Conservation (phyloP, 2,113 vertebrate species). For the Tachysurus vachellii region DNA sequence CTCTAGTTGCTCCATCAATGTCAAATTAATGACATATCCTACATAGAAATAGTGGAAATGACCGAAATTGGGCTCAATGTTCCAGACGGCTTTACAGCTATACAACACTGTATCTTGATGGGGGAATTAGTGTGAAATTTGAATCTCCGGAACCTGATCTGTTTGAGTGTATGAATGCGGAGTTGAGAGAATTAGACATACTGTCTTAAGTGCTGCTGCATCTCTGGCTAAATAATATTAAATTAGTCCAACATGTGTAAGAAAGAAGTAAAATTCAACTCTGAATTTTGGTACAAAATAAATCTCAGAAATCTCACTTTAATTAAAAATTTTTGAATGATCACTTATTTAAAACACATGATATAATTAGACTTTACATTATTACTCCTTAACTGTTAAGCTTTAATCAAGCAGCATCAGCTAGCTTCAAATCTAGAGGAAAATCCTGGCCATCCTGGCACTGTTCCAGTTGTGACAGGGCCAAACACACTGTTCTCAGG, state of each 20-base stretch:
- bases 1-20: not conserved
- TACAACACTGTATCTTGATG: not conserved
- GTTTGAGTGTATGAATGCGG: not conserved
- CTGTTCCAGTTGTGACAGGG: slow-evolving; percentile 10
- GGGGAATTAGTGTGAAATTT: not conserved
- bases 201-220: not conserved
- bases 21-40: not conserved
- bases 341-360: not conserved
- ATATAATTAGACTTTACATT: not conserved
- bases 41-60: not conserved
- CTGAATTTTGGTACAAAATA: not conserved
- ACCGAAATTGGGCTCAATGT: not conserved
- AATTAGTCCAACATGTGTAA: not conserved
- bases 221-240: not conserved
- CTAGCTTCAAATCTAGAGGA: not conserved
- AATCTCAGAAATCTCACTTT: not conserved
- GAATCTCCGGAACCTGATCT: not conserved
- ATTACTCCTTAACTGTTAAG: not conserved
- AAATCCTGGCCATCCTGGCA: not conserved
- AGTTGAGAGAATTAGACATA: not conserved
- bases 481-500: slow-evolving; percentile 5
- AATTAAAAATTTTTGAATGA: not conserved
- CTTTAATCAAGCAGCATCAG: not conserved
- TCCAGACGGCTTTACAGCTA: not conserved
- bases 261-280: not conserved